These are phyloP conservation scores for Lordiphosa andalusiaca DNA, from an alignment of 2,888 invertebrate species.

Conservation along the genomic window DNA sequence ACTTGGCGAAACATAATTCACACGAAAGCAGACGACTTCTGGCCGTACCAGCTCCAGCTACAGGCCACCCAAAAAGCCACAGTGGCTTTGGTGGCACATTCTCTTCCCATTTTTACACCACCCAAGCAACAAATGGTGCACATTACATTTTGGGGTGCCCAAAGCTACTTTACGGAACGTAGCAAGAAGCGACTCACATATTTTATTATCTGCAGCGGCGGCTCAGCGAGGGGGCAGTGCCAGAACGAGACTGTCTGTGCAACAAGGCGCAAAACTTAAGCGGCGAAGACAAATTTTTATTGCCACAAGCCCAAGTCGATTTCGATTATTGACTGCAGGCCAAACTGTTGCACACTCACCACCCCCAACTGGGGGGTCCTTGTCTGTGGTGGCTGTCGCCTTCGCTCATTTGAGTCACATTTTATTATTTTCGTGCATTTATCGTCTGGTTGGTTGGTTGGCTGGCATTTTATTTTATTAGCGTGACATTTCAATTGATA, in stretches of 20 bases:
- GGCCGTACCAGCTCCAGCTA: conserved; percentile 32
- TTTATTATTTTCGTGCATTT: conserved; percentile 74
- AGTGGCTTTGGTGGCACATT: conserved; percentile 51
- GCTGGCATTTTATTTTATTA: conserved; percentile 72
- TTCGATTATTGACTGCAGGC: conserved; percentile 54
- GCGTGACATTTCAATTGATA: conserved; percentile 70
- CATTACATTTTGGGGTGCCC: conserved; percentile 39
- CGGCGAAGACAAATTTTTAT: conserved; percentile 44
- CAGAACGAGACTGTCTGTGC: conserved; percentile 43
- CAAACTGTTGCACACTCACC: conserved; percentile 54
- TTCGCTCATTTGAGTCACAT: conserved; percentile 72
- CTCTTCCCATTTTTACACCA: conserved; percentile 26
- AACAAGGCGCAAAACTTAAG: conserved; percentile 69
- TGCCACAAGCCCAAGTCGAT: conserved; percentile 44
- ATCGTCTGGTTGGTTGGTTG: conserved; percentile 51
- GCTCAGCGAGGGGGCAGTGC: conserved; percentile 7
- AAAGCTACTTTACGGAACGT: conserved; percentile 34
- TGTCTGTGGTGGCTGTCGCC: conserved; percentile 49
- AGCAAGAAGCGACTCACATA: conserved; percentile 35
- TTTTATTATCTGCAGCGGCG: conserved; percentile 36
- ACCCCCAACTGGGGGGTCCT: conserved; percentile 10
- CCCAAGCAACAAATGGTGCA: conserved; percentile 36
- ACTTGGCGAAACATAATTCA: conserved; percentile 69
- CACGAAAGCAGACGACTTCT: conserved; percentile 12
- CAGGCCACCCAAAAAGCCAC: conserved; percentile 14